phyloP scores from a whole-genome alignment of 2,113 vertebrate genomes.

The Stomatorhinus ivindoensis region DNA sequence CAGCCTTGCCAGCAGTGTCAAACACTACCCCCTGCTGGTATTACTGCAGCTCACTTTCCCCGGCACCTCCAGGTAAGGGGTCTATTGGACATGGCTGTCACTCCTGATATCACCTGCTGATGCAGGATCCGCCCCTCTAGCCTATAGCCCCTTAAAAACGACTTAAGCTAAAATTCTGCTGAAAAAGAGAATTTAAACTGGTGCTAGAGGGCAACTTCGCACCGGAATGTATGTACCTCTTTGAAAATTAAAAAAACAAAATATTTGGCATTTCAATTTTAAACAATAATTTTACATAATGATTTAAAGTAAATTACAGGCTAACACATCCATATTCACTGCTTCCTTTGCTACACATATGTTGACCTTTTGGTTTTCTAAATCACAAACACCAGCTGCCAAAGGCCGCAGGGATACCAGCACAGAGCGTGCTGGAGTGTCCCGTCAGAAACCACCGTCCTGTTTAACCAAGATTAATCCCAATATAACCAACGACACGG shows the following conservation, averaged over 20 bases:
- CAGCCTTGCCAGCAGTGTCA: background rate
- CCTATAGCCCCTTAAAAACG: background rate
- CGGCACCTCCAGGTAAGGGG: background rate
- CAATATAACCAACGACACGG: background rate
- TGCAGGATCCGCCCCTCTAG: background rate
- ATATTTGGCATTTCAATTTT: background rate
- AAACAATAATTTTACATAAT: background rate
- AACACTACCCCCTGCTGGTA: background rate
- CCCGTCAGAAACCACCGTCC: background rate
- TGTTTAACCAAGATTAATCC: background rate
- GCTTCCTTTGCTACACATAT: background rate
- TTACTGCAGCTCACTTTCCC: background rate
- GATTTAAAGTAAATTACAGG: background rate
- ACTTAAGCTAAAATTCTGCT: background rate
- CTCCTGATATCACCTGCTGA: background rate
- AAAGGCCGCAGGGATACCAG: background rate
- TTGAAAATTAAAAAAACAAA: background rate
- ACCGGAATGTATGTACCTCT: background rate
- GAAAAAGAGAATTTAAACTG: background rate
- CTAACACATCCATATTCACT: background rate
- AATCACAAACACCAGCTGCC: background rate
- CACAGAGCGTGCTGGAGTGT: background rate
- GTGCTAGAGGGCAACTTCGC: background rate
- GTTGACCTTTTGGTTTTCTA: background rate
- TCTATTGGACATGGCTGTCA: background rate